Evolutionary conservation across 2,888 invertebrate genomes (phyloP).

Genomic region (Eristalis pertinax): DNA sequence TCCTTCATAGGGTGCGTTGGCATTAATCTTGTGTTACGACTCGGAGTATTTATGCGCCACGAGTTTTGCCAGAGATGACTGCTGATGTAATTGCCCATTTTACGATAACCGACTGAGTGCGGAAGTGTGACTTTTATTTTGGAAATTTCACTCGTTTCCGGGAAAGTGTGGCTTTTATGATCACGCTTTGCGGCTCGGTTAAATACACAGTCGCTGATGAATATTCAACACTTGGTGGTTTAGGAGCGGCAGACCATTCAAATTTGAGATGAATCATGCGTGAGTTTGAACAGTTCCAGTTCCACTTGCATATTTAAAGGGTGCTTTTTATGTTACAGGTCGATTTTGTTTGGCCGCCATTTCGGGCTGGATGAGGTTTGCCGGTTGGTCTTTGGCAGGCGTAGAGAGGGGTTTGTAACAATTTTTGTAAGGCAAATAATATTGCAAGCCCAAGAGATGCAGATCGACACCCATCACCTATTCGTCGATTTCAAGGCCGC

Average conservation of each 20-base stretch:
- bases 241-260: background rate
- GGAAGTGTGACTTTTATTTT: background rate
- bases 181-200: background rate
- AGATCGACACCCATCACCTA: no score
- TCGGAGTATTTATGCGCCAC: background rate
- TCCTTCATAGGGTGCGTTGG: background rate
- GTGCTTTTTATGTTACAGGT: no score
- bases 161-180: background rate
- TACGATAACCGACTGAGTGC: background rate
- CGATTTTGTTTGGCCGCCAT: no score
- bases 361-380: no score
- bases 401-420: no score
- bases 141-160: background rate
- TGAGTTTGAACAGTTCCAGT: no score
- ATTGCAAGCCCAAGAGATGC: no score
- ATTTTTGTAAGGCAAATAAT: no score
- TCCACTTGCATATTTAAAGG: no score
- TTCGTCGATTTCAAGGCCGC: no score
- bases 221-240: background rate
- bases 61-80: background rate
- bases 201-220: background rate
- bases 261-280: no score
- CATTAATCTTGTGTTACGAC: constrained; percentile 9
- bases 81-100: background rate
- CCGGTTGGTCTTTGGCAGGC: no score